phyloP scores from a whole-genome alignment of 2,113 vertebrate genomes.

The Pluvialis apricaria region DNA sequence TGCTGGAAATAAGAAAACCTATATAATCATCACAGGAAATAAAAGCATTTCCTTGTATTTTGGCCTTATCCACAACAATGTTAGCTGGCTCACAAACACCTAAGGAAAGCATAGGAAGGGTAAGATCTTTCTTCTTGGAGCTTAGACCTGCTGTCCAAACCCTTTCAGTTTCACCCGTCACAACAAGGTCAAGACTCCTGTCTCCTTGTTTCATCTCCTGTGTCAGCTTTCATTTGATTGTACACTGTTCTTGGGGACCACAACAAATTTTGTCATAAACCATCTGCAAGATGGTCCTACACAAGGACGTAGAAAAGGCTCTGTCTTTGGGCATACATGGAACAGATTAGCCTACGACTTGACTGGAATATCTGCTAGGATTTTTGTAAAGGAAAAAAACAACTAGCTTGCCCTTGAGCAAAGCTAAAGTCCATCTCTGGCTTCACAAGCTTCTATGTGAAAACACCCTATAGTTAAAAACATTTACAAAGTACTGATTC shows the following conservation, averaged over 20 bases:
- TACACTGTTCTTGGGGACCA: not conserved
- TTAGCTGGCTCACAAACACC: not conserved
- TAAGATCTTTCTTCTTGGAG: not conserved
- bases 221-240: not conserved
- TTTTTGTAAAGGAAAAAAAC: not conserved
- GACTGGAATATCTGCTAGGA: not conserved
- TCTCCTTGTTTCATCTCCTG: not conserved
- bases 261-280: not conserved
- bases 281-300: not conserved
- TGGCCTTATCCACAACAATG: not conserved
- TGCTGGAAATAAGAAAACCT: not conserved
- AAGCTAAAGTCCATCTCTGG: not conserved
- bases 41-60: not conserved
- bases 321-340: not conserved
- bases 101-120: not conserved
- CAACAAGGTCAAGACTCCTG: not conserved
- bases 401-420: not conserved
- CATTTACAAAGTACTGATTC: not conserved
- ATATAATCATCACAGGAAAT: not conserved
- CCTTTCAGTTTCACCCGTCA: not conserved
- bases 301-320: not conserved
- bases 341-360: not conserved
- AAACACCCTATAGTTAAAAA: not conserved
- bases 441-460: not conserved
- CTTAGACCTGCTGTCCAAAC: not conserved